phyloP scores from a whole-genome alignment of 1,140 invertebrate species.

The Macrocentrus cingulum region DNA sequence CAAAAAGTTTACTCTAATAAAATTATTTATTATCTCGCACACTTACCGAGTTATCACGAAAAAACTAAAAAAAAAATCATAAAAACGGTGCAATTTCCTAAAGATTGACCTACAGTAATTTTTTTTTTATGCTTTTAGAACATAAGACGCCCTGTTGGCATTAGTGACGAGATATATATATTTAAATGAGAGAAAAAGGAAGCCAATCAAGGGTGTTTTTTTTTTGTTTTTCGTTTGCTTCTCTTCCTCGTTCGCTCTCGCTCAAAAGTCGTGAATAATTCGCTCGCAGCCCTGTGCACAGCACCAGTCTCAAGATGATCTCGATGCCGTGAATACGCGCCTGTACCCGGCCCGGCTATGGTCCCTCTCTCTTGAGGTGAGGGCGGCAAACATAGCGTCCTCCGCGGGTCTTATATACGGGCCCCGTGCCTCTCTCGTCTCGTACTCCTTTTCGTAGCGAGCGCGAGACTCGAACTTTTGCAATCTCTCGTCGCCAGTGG shows the following conservation, averaged over 20 bases:
- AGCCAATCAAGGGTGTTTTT: conserved; percentile 10
- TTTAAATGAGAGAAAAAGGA: background rate
- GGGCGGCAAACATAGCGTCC: conserved; percentile 19
- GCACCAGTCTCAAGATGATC: conserved; percentile 12
- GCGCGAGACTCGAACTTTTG: conserved; percentile 15
- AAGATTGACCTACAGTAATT: no score
- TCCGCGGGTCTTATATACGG: conserved; percentile 21
- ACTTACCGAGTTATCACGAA: no score
- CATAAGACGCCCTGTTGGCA: no score
- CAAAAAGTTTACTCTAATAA: no score
- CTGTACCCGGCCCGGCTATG: conserved; percentile 3
- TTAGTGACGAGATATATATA: no score
- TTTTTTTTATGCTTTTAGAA: no score
- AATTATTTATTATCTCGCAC: no score
- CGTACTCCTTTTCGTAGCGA: conserved; percentile 3
- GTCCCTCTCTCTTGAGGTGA: conserved; percentile 12
- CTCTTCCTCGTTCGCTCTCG: conserved; percentile 13
- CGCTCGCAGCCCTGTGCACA: no score
- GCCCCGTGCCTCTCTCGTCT: conserved; percentile 14
- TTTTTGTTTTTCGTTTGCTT: no score
- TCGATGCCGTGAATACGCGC: conserved; percentile 22
- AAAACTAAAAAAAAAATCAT: no score
- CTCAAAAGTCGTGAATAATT: conserved; percentile 22
- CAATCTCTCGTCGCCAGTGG: conserved; percentile 1
- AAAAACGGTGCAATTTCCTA: no score